These are phyloP conservation scores for Hesperophylax magnus DNA, from an alignment of 1,140 invertebrate species.

Conservation along the genomic window DNA sequence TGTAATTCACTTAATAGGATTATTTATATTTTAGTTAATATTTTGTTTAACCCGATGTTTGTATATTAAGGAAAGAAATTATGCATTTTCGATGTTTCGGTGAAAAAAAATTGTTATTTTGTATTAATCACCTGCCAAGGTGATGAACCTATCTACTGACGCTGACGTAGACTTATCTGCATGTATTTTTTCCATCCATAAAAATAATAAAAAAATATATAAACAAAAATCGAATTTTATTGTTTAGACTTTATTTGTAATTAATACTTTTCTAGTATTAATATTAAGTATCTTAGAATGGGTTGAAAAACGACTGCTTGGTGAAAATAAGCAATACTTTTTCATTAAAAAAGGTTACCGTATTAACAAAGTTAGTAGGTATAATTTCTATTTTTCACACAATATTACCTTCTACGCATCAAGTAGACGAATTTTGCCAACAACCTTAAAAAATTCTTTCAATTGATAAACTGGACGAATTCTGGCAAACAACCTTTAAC, in stretches of 20 bases:
- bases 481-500: too few species aligned
- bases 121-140: background rate
- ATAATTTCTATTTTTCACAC: too few species aligned
- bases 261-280: too few species aligned
- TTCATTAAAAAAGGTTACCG: too few species aligned
- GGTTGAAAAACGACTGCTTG: background rate
- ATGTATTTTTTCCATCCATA: conserved; percentile 31
- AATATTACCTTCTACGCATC: too few species aligned
- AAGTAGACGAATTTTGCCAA: too few species aligned
- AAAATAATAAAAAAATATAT: conserved; percentile 23
- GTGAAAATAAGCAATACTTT: too few species aligned
- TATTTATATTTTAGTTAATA: conserved; percentile 19
- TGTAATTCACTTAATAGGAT: background rate
- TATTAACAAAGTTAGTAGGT: too few species aligned
- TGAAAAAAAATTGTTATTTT: background rate
- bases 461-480: too few species aligned
- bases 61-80: background rate
- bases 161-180: background rate
- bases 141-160: background rate
- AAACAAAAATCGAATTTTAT: background rate
- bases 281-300: background rate
- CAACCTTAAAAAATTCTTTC: too few species aligned
- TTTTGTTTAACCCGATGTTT: conserved; percentile 6
- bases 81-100: background rate
- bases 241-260: too few species aligned